A percentile compares a stretch with the other conserved stretches of the same genome.
These are phyloP conservation scores for Ophioderma brevispina DNA, from an alignment of 35 echinoderm and acorn worm genomes.

Conservation along the genomic window DNA sequence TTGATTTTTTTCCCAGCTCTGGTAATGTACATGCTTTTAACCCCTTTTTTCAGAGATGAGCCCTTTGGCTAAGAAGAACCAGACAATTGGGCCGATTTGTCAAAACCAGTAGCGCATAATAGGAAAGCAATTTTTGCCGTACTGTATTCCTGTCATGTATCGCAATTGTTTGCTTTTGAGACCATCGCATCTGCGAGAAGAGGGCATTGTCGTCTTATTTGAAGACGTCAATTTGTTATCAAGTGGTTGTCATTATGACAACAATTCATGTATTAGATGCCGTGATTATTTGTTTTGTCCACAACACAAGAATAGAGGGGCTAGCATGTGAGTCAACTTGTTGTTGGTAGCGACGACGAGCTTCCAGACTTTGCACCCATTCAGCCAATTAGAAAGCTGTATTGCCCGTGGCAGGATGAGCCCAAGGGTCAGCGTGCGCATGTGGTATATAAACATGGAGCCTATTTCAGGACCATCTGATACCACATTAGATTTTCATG, in stretches of 20 bases:
- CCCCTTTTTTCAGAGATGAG: not conserved
- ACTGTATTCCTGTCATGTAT: not conserved
- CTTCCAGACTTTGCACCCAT: not conserved
- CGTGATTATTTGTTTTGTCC: not conserved
- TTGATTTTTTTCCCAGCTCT: too few relatives aligned
- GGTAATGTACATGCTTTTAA: not conserved
- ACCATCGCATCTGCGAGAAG: not conserved
- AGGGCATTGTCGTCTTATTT: not conserved
- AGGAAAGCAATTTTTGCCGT: not conserved
- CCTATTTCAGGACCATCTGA: not conserved
- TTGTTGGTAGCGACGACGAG: not conserved
- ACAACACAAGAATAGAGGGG: not conserved
- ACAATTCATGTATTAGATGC: not conserved
- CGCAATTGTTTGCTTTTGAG: not conserved
- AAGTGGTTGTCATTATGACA: constrained; percentile 1
- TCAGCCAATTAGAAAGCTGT: not conserved
- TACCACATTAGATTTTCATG: constrained; percentile 4
- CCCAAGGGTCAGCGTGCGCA: not conserved
- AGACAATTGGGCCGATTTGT: not conserved
- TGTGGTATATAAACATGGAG: constrained; percentile 6
- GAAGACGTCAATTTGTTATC: not conserved
- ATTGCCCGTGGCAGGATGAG: not conserved
- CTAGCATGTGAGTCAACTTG: not conserved
- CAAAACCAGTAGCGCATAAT: not conserved
- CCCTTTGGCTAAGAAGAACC: not conserved